These are phyloP conservation scores for Melanogrammus aeglefinus DNA, from an alignment of 2,797 vertebrate species.

Conservation along the genomic window DNA sequence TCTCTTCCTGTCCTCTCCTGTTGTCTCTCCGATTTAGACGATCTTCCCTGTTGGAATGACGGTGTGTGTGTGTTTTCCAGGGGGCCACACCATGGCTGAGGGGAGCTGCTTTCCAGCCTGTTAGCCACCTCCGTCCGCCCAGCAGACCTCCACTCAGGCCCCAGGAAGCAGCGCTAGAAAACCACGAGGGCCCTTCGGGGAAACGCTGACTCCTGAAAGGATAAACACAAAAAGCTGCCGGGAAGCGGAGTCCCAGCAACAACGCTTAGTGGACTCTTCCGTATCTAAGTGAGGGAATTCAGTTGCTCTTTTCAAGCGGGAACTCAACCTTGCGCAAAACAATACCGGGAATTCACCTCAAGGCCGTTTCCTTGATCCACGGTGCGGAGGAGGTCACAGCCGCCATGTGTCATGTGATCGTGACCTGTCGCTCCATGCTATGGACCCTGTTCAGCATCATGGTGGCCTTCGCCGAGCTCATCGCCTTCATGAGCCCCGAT, in stretches of 20 bases:
- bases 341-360: too few species aligned
- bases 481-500: conserved; percentile 94
- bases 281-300: neutral
- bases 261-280: neutral
- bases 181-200: neutral
- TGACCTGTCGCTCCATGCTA: conserved; percentile 96
- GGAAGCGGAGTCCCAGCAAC: neutral
- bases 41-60: neutral
- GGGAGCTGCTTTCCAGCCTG: conserved; percentile 56
- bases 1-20: neutral
- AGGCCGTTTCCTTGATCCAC: too few species aligned
- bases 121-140: conserved; percentile 27
- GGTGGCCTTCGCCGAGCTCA: conserved; percentile 92
- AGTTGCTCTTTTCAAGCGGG: neutral
- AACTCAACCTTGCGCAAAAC: neutral
- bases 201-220: neutral
- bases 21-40: neutral
- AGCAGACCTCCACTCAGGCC: neutral
- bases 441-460: conserved; percentile 96
- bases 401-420: conserved; percentile 98
- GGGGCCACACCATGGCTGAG: conserved; percentile 45
- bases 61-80: conserved; percentile 24
- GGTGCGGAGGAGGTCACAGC: neutral
- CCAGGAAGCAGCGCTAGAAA: neutral
- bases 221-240: neutral